These are phyloP conservation scores for Pseudochirops cupreus DNA, from an alignment of 2,797 vertebrate species.

Conservation along the genomic window DNA sequence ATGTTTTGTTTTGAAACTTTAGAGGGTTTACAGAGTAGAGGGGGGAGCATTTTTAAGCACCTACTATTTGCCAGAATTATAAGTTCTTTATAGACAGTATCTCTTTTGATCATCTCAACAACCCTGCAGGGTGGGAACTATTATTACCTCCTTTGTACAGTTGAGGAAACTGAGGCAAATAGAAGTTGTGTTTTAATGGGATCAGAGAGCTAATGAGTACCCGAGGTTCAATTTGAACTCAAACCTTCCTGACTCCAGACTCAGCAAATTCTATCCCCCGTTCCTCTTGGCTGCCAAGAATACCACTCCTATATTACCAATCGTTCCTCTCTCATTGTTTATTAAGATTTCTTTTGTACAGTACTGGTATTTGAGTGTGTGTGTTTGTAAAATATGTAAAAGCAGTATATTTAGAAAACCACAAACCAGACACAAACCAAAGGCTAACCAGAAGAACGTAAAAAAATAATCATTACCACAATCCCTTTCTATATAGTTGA, in stretches of 20 bases:
- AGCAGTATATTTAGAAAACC: neutral
- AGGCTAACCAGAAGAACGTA: neutral
- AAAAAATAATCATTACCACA: neutral
- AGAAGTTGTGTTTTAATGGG: neutral
- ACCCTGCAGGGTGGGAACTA: neutral
- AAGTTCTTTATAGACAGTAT: neutral
- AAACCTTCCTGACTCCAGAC: neutral
- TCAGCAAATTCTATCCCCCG: neutral
- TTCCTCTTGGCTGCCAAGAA: neutral
- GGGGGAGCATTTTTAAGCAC: neutral
- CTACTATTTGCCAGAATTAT: neutral
- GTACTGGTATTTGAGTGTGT: neutral
- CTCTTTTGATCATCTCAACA: neutral
- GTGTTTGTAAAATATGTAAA: neutral
- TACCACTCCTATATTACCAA: neutral
- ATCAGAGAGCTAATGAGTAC: neutral
- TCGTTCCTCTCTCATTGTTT: neutral
- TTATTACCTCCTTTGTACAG: neutral
- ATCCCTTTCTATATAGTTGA: neutral
- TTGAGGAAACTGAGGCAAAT: neutral
- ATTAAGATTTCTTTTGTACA: neutral
- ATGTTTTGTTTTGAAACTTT: neutral
- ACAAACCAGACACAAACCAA: neutral
- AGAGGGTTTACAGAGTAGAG: neutral
- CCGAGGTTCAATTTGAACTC: neutral